phyloP scores from a whole-genome alignment of 1,140 invertebrate species.

The Microplitis demolitor region DNA sequence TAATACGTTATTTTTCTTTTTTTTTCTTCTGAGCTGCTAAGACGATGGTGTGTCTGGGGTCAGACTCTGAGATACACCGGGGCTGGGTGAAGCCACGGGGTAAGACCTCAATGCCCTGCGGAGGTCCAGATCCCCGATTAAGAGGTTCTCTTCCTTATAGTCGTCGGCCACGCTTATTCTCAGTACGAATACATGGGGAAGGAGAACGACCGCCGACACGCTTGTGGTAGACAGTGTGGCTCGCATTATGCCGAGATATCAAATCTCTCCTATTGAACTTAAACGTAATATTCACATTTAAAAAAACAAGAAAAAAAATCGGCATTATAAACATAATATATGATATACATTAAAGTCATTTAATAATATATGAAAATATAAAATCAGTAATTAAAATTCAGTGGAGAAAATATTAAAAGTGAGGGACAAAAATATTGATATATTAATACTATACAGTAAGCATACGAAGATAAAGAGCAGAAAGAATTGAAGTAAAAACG shows the following conservation, averaged over 20 bases:
- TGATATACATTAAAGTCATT: too few species aligned
- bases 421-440: background rate
- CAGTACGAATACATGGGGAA: background rate
- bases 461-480: constrained; percentile 8
- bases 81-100: constrained; percentile 31
- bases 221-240: constrained; percentile 24
- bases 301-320: background rate
- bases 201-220: constrained; percentile 17
- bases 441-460: too few species aligned
- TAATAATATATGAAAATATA: too few species aligned
- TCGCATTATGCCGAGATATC: background rate
- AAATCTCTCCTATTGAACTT: background rate
- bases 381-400: too few species aligned
- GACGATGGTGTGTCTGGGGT: constrained; percentile 32
- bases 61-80: constrained; percentile 42
- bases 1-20: too few species aligned
- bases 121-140: constrained; percentile 50
- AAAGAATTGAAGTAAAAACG: background rate
- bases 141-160: constrained; percentile 50
- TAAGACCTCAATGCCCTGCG: constrained; percentile 47
- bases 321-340: too few species aligned
- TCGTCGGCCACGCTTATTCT: constrained; percentile 23
- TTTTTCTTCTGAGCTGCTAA: background rate
- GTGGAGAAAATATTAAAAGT: background rate
- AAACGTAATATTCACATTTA: background rate